Conservation (phyloP, 2,113 vertebrate genomes). For the Columba livia region DNA sequence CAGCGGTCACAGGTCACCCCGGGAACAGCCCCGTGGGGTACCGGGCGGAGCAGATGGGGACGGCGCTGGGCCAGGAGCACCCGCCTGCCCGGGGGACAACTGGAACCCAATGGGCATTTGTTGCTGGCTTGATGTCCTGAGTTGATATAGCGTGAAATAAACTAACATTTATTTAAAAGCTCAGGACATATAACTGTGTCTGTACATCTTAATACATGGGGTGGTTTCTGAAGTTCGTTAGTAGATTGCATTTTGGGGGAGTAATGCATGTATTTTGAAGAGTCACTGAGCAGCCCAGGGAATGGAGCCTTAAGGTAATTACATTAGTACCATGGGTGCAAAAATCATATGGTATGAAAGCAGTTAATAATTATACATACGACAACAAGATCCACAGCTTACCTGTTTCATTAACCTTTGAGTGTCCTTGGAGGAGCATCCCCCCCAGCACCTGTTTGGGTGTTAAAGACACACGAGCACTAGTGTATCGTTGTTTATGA, state of each 20-base stretch:
- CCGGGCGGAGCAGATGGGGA: too few species aligned
- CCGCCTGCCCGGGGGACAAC: not conserved
- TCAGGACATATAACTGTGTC: not conserved
- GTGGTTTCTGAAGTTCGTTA: not conserved
- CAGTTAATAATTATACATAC: not conserved
- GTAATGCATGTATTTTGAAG: not conserved
- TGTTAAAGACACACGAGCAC: not conserved
- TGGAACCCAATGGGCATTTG: fast-evolving
- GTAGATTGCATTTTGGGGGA: not conserved
- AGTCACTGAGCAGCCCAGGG: not conserved
- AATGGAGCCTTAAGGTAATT: not conserved
- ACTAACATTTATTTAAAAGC: not conserved
- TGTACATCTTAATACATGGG: not conserved
- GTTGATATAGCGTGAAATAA: not conserved
- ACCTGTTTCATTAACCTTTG: not conserved
- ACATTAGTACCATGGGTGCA: not conserved
- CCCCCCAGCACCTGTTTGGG: not conserved
- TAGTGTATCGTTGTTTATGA: not conserved
- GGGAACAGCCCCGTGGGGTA: too few species aligned
- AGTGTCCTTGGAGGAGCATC: not conserved
- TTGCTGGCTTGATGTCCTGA: fast-evolving
- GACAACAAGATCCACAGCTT: not conserved
- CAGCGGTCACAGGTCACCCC: too few species aligned
- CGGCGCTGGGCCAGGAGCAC: not conserved
- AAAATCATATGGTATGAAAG: not conserved